Evolutionary conservation across 1,140 invertebrate genomes (phyloP), one percentile per base, ranked within the genome.

Genomic region (Atta colombica): DNA sequence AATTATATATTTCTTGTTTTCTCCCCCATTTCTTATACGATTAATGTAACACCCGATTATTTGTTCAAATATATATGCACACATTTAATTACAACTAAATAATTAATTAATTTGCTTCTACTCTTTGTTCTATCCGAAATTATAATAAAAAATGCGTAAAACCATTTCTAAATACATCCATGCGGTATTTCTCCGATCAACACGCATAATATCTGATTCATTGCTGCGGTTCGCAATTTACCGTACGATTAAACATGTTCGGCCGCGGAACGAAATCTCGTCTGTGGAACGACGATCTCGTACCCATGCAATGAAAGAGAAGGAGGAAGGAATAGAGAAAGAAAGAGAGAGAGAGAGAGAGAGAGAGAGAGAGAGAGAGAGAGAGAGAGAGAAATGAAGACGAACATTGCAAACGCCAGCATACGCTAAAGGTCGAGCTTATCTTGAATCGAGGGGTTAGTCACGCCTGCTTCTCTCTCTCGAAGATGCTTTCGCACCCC

Each of bases 391-490:
- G 2, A 77, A 31, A 25, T 63, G 8, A 53, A 66, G 69, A 60
- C 39, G 61, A 85, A 75, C 49, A 75, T 53, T 55, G 66, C 78
- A 39, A 87, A 87, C 49, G 71, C 78, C n/a, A 84, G 69, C 69
- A 74, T 63, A 60, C 49, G 68, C 39, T 51, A 74, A 63, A 84
- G 80, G 69, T 82, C 86, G 68, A 39, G 51, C 60, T 87, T 87
- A 87, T 87, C 86, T 74, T 45, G 63, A 87, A 87, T 87, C 86
- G 69, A 35, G 51, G 71, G 78, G 69, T 72, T 84, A 87, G 86
- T 87, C 86, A 87, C 80, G 86, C 78, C 69, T 77, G 68, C 21
- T n/a, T 77, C 8, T 77, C 28, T 65, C 45, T 77, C 25, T 51
- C 28, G 60, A 85, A 65, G 72, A 77, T 45, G 82, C 63, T 78